A percentile compares a stretch with the other conserved stretches of the same genome.
Conservation (phyloP, 2,797 vertebrate species). For the Erpetoichthys calabaricus region DNA sequence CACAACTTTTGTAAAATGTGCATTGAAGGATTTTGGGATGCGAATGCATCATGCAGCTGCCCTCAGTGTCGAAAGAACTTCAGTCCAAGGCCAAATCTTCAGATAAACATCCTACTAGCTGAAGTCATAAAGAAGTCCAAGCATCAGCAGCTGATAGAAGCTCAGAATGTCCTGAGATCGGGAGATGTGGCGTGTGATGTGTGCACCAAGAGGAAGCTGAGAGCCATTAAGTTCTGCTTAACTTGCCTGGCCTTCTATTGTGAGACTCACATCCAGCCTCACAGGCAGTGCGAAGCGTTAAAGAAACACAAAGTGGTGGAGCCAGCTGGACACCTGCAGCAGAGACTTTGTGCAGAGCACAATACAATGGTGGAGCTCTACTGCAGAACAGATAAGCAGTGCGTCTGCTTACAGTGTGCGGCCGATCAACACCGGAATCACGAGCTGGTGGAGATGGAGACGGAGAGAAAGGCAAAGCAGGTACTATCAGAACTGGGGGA, state of each 20-base stretch:
- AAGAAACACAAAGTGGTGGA: slow-evolving; percentile 59
- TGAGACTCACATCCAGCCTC: slow-evolving; percentile 58
- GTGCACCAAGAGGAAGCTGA: slow-evolving; percentile 61
- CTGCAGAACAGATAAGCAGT: slow-evolving; percentile 60
- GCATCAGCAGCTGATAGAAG: too few relatives aligned
- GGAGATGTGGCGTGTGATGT: slow-evolving; percentile 60
- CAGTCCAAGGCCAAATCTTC: slow-evolving; percentile 26
- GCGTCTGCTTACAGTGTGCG: slow-evolving; percentile 63
- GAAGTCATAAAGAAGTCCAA: slow-evolving; percentile 25
- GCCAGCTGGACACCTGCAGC: slow-evolving; percentile 57
- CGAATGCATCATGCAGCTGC: slow-evolving; percentile 19
- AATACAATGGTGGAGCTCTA: slow-evolving; percentile 65
- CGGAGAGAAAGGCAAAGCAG: slow-evolving; percentile 57
- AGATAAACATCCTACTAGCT: slow-evolving; percentile 28
- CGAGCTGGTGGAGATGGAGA: slow-evolving; percentile 53
- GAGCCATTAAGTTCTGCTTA: slow-evolving; percentile 57
- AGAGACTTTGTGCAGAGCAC: slow-evolving; percentile 53
- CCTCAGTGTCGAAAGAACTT: slow-evolving; percentile 34
- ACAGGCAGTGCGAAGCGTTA: slow-evolving; percentile 56
- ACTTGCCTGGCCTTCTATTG: slow-evolving; percentile 65
- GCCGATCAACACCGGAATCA: slow-evolving; percentile 64
- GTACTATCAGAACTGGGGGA: slow-evolving; percentile 21
- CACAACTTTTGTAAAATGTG: slow-evolving; percentile 42
- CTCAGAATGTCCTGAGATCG: slow-evolving; percentile 2
- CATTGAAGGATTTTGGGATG: slow-evolving; percentile 26